phyloP scores from a whole-genome alignment of 1,140 invertebrate species.

The Hyles vespertilio region DNA sequence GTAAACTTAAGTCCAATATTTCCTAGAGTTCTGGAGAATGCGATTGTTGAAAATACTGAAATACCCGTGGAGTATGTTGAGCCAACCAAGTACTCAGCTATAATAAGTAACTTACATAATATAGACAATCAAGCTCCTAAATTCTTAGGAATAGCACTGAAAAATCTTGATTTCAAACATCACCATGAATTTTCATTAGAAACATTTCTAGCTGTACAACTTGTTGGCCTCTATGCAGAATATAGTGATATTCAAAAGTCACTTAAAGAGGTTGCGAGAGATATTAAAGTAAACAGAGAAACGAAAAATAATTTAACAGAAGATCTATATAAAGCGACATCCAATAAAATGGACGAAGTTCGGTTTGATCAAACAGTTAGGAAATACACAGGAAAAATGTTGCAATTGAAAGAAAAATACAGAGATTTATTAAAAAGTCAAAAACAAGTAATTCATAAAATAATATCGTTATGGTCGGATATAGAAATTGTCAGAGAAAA shows the following conservation, averaged over 20 bases:
- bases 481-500: constrained; percentile 53
- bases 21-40: constrained; percentile 45
- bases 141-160: constrained; percentile 51
- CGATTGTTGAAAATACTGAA: constrained; percentile 15
- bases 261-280: constrained; percentile 31
- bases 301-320: constrained; percentile 51
- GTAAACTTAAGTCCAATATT: constrained; percentile 42
- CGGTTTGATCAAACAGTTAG: constrained; percentile 53
- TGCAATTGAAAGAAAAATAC: constrained; percentile 47
- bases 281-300: constrained; percentile 48
- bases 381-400: constrained; percentile 49
- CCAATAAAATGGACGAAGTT: constrained; percentile 41
- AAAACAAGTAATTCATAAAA: constrained; percentile 39
- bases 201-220: constrained; percentile 40
- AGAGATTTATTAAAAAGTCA: constrained; percentile 32
- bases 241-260: constrained; percentile 29
- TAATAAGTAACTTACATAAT: constrained; percentile 24
- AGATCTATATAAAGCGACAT: constrained; percentile 44
- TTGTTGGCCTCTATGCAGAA: constrained; percentile 36
- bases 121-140: constrained; percentile 29
- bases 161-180: constrained; percentile 46
- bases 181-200: constrained; percentile 55
- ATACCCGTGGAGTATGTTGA: constrained; percentile 45
- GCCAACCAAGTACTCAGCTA: constrained; percentile 40
- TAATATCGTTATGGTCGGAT: constrained; percentile 54